Evolutionary conservation across 2,797 vertebrate species (phyloP), one percentile per base, ranked within the genome.

Genomic region (Leptodactylus fallax): DNA sequence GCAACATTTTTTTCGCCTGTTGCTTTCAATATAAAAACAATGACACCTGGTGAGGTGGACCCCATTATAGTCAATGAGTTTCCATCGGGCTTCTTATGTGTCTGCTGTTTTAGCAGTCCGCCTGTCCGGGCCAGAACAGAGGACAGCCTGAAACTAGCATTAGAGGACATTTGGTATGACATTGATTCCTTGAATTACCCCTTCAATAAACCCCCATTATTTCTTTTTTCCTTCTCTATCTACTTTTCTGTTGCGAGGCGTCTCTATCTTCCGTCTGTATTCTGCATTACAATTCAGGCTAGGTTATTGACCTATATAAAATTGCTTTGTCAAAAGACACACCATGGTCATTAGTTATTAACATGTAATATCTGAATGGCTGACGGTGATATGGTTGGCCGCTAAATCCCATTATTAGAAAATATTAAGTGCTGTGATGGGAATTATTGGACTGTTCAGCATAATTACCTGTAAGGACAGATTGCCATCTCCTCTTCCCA

Each of bases 371-470:
- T 79, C 19, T 36, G n/a, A 58, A 58, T 9, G 23, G 25, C 55
- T 56, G 23, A 21, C 25, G 27, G 8, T 58, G 55, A 56, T 36
- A 23, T 23, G 49, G 25, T 21, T 71, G 45, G 82, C 27, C n/a
- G 27, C 27, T 71, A 8, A 58, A 60, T 84, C 56, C 36, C 36
- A 58, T 49, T 21, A 49, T 72, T 84, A 60, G 27, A 84, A 36
- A 84, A 45, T 60, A 74, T 85, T 25, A 85, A 77, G 16, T 16
- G 17, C 19, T 7, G 21, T 49, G 67, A 84, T 74, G 69, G 82
- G 53, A 45, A 60, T 60, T 72, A 84, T 60, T 47, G 69, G 51
- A 45, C 65, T 83, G 27, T 49, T 58, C 65, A 56, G 55, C 51
- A 58, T 56, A 45, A 83, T 83, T 36, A 84, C 82, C 45, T 76